These are phyloP conservation scores for Streblospio benedicti DNA, from an alignment of 1,140 invertebrate genomes.

Conservation along the genomic window DNA sequence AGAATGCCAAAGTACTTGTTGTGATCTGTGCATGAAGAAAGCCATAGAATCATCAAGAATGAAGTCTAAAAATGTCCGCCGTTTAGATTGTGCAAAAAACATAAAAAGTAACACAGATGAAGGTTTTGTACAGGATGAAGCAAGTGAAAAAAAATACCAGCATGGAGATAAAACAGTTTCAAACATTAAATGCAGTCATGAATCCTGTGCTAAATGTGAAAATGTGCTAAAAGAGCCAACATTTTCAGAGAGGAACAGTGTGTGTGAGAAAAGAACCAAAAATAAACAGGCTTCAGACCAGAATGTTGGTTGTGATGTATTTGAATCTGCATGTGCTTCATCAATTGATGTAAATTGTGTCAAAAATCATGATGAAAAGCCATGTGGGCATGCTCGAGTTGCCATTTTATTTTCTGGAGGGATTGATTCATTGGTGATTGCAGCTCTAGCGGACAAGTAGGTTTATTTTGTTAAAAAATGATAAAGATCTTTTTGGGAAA, in stretches of 20 bases:
- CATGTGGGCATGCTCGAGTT: slow-evolving; percentile 60
- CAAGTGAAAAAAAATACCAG: too few species aligned
- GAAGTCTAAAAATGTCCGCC: background rate
- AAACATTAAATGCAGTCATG: background rate
- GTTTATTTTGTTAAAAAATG: background rate
- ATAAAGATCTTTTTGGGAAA: background rate
- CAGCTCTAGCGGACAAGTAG: slow-evolving; percentile 64
- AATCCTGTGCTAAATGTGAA: background rate
- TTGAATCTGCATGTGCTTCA: background rate
- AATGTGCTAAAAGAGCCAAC: background rate
- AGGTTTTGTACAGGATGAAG: too few species aligned
- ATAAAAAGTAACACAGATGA: too few species aligned
- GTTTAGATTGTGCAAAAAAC: background rate
- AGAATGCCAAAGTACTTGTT: slow-evolving; percentile 57
- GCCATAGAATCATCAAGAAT: background rate
- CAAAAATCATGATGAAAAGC: background rate
- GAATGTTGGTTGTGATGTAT: background rate
- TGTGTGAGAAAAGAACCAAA: background rate
- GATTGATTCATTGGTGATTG: slow-evolving; percentile 82
- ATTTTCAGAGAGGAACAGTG: background rate
- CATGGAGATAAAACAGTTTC: background rate
- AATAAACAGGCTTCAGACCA: background rate
- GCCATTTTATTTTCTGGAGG: slow-evolving; percentile 91
- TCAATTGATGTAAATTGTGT: background rate
- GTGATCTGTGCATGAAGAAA: slow-evolving; percentile 49